Base-by-base conservation (phyloP, 2,113 vertebrate species). In the Tretioscincus oriximinensis region DNA sequence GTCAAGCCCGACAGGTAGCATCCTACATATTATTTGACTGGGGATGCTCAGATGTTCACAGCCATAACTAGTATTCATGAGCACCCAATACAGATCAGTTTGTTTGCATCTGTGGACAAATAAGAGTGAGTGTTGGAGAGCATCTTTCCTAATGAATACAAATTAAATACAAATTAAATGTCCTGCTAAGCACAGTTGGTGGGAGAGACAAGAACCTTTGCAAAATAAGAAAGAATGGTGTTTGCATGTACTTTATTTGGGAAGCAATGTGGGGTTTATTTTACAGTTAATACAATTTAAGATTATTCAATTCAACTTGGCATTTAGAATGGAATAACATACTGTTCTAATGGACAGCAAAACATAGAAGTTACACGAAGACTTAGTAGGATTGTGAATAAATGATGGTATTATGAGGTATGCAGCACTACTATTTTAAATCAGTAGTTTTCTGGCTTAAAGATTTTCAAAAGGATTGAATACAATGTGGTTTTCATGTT, bases 131-230 rank as follows among this genome's bases (percentile, higher is more conserved):
- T 75, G 45, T 84, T 85, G 91, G 90, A 88, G 81, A 89, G 9
- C 78, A 83, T 88, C 64, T 87, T 82, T 88, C 81, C 75, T 85
- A 84, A 88, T 41, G 64, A 88, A 88, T 75, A 84, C 64, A 71
- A 88, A 91, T 90, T 90, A 91, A 88, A 88, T 75, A 84, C 64
- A 71, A 88, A 91, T 90, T 90, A 91, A 90, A 26, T 85, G 47
- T 80, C 86, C 75, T 73, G 73, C 76, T 88, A 87, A 69, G 7
- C 12, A 75, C 88, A 82, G 76, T 72, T 20, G 72, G 26, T 18
- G 22, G 66, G 4, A 63, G 51, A 86, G 78, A 63, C 47, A 78
- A 45, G 49, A 22, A 45, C 5, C 1, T 26, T 81, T 69, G n/a
- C 73, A 86, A 72, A 87, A 51, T 47, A 80, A 88, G 29, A 18